Evolutionary conservation across 2,888 invertebrate genomes (phyloP).

Genomic region (Glaucopsyche alexis): DNA sequence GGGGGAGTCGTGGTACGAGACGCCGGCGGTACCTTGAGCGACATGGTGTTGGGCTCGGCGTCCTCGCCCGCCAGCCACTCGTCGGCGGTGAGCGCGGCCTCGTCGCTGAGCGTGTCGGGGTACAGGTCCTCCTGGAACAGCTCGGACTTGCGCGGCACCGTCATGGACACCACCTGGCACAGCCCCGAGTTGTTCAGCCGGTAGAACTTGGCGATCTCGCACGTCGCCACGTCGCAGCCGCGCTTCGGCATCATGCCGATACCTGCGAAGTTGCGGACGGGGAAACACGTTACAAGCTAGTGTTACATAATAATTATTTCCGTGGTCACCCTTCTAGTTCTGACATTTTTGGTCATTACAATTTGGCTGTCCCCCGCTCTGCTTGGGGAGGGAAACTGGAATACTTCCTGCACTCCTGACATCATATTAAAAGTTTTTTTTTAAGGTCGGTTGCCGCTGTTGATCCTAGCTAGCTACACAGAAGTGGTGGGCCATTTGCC

Average conservation of each 20-base stretch:
- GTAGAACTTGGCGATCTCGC: constrained; percentile 97
- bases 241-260: constrained; percentile 99
- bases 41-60: constrained; percentile 94
- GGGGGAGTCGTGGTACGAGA: not conserved
- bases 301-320: too few species aligned
- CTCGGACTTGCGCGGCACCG: constrained; percentile 98
- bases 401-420: too few species aligned
- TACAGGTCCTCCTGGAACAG: constrained; percentile 98
- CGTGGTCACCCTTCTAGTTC: too few species aligned
- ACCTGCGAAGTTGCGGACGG: constrained; percentile 52
- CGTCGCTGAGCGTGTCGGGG: constrained; percentile 96
- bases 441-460: too few species aligned
- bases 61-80: constrained; percentile 95
- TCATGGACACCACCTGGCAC: constrained; percentile 98
- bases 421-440: too few species aligned
- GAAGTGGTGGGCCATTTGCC: too few species aligned
- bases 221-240: constrained; percentile 95
- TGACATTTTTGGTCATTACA: too few species aligned
- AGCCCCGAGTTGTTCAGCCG: constrained; percentile 95
- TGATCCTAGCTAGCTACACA: too few species aligned
- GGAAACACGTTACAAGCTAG: too few species aligned
- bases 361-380: too few species aligned
- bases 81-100: constrained; percentile 92
- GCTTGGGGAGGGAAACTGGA: too few species aligned
- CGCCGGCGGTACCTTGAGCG: constrained; percentile 85